Evolutionary conservation across 2,888 invertebrate genomes (phyloP), one percentile per base, ranked within the genome.

Genomic region (Athalia rosae): DNA sequence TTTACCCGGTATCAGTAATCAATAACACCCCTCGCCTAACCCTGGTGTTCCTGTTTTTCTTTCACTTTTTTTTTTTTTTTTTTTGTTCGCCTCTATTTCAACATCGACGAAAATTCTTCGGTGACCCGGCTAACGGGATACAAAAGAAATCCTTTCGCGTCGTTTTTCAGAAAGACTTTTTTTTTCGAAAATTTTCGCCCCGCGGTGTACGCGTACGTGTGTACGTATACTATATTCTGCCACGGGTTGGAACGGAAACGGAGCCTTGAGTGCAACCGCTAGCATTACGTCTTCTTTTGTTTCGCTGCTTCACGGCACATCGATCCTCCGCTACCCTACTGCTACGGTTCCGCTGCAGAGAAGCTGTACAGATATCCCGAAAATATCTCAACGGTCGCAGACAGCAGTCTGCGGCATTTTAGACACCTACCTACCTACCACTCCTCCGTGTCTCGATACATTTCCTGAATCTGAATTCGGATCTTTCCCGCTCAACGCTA

Each of bases 1-100:
- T 71, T 71, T 28, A 58, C n/a, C 28, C 71, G 56, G 43, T 71
- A 71, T 71, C 71, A 71, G 71, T 71, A 58, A 71, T 71, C 71
- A 71, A 71, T 71, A 71, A 71, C 71, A 58, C 56, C 28, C 28
- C 56, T 58, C 43, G 15, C 43, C 9, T 9, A 43, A 28, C 28
- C 28, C 28, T 28, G 28, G n/a, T 56, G 56, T 56, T 56, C 56
- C 8, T 59, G 58, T 4, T 58, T 58, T 62, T 41, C 8, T 62
- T 58, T 58, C 62, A 41, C 8, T 62, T 41, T 41, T 28, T 15
- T 61, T 61, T 15, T 1, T n/a, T 13, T n/a, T 6, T 41, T 45
- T 45, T 45, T 3, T 64, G 13, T 47, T 64, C 47, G 13, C 6
- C 6, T 43, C 3, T 62, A 11, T 11, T 15, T 48, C 9, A 15